These are phyloP conservation scores for Tretioscincus oriximinensis DNA, from an alignment of 2,113 vertebrate genomes.

Conservation along the genomic window DNA sequence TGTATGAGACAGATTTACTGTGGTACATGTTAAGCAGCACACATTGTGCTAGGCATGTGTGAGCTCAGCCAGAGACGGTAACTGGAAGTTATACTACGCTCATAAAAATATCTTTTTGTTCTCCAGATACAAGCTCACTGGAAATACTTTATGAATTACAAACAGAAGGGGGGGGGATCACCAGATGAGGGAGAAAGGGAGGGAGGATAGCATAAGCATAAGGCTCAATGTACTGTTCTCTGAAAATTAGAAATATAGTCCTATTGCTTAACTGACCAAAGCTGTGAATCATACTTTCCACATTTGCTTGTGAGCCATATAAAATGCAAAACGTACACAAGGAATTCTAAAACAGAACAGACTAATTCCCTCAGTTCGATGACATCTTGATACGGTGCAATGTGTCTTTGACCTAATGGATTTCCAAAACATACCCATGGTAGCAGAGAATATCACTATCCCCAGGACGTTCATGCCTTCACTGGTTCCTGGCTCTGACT, in stretches of 20 bases:
- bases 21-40: not conserved
- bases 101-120: not conserved
- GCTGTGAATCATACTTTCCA: not conserved
- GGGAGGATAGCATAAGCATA: not conserved
- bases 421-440: conserved; percentile 84
- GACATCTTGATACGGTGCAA: not conserved
- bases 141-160: not conserved
- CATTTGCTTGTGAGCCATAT: not conserved
- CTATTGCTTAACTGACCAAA: not conserved
- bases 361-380: not conserved
- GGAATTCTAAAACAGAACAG: conserved; percentile 20
- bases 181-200: not conserved
- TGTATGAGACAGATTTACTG: not conserved
- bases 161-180: conserved; percentile 23
- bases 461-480: conserved; percentile 98
- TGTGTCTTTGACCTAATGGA: not conserved
- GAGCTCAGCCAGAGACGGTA: not conserved
- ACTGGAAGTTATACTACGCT: not conserved
- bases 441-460: conserved; percentile 96
- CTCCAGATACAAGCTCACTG: not conserved
- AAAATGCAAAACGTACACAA: not conserved
- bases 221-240: not conserved
- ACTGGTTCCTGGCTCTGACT: conserved; percentile 88
- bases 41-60: not conserved
- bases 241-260: not conserved